Base-by-base conservation (phyloP, 2,797 vertebrate species). In the Sciurus vulgaris region DNA sequence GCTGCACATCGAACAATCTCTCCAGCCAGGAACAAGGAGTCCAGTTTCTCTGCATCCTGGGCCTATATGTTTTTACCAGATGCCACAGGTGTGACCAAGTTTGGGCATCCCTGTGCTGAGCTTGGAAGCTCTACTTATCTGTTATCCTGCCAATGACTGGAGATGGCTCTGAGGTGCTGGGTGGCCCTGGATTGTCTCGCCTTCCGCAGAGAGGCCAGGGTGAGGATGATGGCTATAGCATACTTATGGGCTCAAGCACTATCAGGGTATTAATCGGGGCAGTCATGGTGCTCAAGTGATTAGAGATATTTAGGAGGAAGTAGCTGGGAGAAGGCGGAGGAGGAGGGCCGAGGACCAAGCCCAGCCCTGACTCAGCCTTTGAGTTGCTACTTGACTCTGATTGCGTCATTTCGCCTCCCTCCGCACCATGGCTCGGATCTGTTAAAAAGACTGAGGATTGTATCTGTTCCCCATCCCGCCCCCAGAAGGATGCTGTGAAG, bases 331-430 rank as follows among this genome's bases (percentile, higher is more conserved):
- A 54, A 56, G 73, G 38, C 1, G 41, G 87, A 2, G 49, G 35
- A 61, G 51, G 54, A 87, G n/a, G 51, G 18, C 35, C 24, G 5
- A 26, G 87, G 63, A 41, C 61, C 49, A 30, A 82, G 20, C 54
- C 94, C 76, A 47, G 79, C 70, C 65, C 63, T 91, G 86, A 96
- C 63, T 97, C 94, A 84, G 63, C 28, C 82, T 92, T 88, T 61
- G 47, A 76, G 67, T 61, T 54, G 44, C 73, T 79, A 10, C 83
- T 96, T 93, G 8, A 59, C 35, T 14, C 3, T 26, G 22, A 70
- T 56, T 61, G 70, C 38, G 2, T 86, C 78, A 54, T 26, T 61
- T 49, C 44, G 38, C 87, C 47, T 89, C 51, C 7, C 47, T 89
- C 51, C 7, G n/a, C 28, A 4, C 33, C 18, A 30, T 12, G 26